Percentiles rank a stretch among this genome's conserved stretches.
Conservation (phyloP, 1,140 invertebrate genomes). For the Bombus confusus region DNA sequence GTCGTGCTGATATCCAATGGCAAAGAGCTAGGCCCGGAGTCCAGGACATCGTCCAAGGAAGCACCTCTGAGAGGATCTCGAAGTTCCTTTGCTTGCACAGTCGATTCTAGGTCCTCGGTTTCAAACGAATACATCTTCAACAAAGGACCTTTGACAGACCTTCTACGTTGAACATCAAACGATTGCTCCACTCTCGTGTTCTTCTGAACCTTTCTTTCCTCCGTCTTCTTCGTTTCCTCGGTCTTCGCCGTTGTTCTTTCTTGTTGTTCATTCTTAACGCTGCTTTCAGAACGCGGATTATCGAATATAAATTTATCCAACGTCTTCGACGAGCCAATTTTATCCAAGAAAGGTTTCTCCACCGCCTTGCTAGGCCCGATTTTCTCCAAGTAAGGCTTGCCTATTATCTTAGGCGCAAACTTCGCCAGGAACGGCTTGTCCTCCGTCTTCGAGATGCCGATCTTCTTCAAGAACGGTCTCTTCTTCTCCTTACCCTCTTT, state of each 20-base stretch:
- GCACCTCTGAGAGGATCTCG: conserved; percentile 71
- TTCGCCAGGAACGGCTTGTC: conserved; percentile 77
- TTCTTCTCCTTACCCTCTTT: conserved; percentile 73
- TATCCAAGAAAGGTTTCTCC: conserved; percentile 77
- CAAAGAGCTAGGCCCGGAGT: conserved; percentile 74
- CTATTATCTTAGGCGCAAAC: conserved; percentile 75
- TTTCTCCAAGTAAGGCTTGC: conserved; percentile 80
- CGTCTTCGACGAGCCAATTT: conserved; percentile 78
- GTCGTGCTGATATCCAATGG: conserved; percentile 63
- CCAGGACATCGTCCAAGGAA: conserved; percentile 75
- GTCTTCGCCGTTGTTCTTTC: not conserved
- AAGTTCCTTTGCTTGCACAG: conserved; percentile 51
- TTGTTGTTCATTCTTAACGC: not conserved
- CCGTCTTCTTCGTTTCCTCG: not conserved
- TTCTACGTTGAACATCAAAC: conserved; percentile 59
- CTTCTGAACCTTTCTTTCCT: not conserved
- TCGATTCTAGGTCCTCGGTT: conserved; percentile 76
- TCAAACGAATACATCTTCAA: conserved; percentile 81
- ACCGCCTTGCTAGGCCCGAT: conserved; percentile 78
- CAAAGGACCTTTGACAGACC: conserved; percentile 75
- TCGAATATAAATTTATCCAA: conserved; percentile 79
- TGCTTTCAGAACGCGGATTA: conserved; percentile 32
- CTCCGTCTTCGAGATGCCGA: conserved; percentile 79
- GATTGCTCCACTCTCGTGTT: not conserved
- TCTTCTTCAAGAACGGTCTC: conserved; percentile 78